Percentiles rank a stretch among this genome's conserved stretches.
Evolutionary conservation across 1,140 invertebrate species (phyloP).

Genomic region (Scaptomyza pallida): DNA sequence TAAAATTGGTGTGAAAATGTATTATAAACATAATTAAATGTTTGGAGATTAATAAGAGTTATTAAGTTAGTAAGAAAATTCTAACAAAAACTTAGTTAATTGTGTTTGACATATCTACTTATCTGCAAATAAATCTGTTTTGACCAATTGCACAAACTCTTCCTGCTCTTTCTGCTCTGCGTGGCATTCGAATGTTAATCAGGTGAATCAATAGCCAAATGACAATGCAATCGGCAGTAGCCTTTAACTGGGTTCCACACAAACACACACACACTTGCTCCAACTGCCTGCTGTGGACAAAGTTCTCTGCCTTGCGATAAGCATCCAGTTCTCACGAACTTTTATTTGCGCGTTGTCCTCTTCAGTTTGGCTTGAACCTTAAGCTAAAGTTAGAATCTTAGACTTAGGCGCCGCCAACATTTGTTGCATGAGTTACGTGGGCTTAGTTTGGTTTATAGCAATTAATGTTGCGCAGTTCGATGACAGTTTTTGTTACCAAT

Average conservation of each 20-base stretch:
- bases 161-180: conserved; percentile 6
- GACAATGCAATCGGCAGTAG: conserved; percentile 4
- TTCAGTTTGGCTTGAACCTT: conserved; percentile 8
- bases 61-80: too few relatives aligned
- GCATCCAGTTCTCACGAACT: conserved; percentile 82
- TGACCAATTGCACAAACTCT: not conserved
- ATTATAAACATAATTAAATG: too few relatives aligned
- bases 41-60: too few relatives aligned
- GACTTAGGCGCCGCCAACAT: conserved; percentile 8
- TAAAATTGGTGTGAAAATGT: too few relatives aligned
- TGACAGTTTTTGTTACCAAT: conserved; percentile 50
- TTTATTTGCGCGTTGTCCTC: conserved; percentile 67
- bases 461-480: conserved; percentile 23
- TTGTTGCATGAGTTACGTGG: conserved; percentile 43
- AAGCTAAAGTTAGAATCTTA: conserved; percentile 11
- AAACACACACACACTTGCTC: conserved; percentile 4
- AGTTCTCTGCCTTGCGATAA: conserved; percentile 62
- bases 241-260: conserved; percentile 5
- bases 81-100: too few relatives aligned
- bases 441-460: conserved; percentile 13
- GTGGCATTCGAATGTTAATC: conserved; percentile 52
- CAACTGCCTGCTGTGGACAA: conserved; percentile 48
- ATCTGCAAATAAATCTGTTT: not conserved
- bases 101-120: too few relatives aligned
- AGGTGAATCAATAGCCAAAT: conserved; percentile 44